Evolutionary conservation across 2,113 vertebrate genomes (phyloP).

Genomic region (Indicator indicator): DNA sequence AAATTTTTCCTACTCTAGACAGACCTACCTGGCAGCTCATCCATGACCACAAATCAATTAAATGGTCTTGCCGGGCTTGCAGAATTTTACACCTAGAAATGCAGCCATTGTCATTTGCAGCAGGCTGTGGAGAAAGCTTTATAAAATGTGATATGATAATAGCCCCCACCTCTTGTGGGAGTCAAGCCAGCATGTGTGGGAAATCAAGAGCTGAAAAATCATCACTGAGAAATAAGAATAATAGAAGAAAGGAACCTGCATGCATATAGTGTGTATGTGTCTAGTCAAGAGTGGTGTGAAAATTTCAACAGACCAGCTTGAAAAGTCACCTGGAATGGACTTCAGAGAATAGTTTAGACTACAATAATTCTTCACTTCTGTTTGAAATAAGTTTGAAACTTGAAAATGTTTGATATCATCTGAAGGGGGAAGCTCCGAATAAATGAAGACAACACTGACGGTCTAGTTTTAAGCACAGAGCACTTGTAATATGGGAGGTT

Average conservation of each 20-base stretch:
- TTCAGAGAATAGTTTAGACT: background rate
- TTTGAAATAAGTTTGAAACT: background rate
- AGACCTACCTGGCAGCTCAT: background rate
- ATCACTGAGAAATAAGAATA: background rate
- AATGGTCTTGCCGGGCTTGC: background rate
- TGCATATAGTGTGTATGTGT: background rate
- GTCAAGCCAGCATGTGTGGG: background rate
- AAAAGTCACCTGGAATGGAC: background rate
- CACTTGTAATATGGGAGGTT: background rate
- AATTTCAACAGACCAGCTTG: background rate
- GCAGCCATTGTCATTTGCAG: background rate
- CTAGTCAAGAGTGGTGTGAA: background rate
- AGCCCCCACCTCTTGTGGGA: background rate
- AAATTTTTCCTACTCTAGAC: background rate
- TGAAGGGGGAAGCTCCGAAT: background rate
- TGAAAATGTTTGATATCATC: background rate
- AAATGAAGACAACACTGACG: accelerated
- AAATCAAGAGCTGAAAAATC: background rate
- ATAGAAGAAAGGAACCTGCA: background rate
- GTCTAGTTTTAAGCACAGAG: background rate
- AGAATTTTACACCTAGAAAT: background rate
- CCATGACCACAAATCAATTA: background rate
- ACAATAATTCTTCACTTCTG: background rate
- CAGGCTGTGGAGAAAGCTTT: background rate
- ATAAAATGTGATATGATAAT: background rate